Evolutionary conservation across 2,113 vertebrate genomes (phyloP), one percentile per base, ranked within the genome.

Genomic region (Phrynosoma blainvillii): DNA sequence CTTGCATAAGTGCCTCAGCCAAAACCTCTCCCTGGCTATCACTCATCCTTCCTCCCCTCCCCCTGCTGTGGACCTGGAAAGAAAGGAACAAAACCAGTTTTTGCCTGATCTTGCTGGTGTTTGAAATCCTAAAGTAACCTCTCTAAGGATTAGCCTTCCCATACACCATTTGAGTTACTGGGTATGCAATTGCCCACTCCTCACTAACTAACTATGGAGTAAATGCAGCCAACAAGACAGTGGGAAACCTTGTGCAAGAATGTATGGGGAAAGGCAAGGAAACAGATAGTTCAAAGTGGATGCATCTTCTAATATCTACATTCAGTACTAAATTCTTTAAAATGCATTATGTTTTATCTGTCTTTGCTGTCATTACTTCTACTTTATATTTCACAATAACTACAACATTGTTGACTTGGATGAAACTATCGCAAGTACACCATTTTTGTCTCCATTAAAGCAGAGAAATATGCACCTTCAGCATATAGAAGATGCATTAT

Each of bases 1-100:
- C 91, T 94, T 94, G 93, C 91, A 90, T 89, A 95, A 95, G 89
- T 82, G 70, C 91, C 79, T 8, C 77, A 71, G 89, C 90, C 92
- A 88, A 91, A 87, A 84, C 85, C 91, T 84, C 32, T 88, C 40
- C 62, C 79, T 20, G 79, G 68, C 40, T 6, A 13, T 4, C 59
- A 30, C 71, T 88, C 62, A 76, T 77, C 59, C 12, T 2, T 65
- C 42, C 27, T 12, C 65, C 27, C 27, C 79, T 80, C 56, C 62
- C 77, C 62, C 20, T 84, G 80, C 87, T 8, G 56, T 54, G 87
- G 71, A 32, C 59, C 80, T 83, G 42, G 80, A 82, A 82, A 74
- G 36, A 65, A 82, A 83, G 59, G 73, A 88, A 68, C 12, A 30
- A 68, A 88, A 88, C 87, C 73, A 88, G 87, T 88, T 77, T 59